phyloP scores from a whole-genome alignment of 2,888 invertebrate species.

The Papilio gigon region DNA sequence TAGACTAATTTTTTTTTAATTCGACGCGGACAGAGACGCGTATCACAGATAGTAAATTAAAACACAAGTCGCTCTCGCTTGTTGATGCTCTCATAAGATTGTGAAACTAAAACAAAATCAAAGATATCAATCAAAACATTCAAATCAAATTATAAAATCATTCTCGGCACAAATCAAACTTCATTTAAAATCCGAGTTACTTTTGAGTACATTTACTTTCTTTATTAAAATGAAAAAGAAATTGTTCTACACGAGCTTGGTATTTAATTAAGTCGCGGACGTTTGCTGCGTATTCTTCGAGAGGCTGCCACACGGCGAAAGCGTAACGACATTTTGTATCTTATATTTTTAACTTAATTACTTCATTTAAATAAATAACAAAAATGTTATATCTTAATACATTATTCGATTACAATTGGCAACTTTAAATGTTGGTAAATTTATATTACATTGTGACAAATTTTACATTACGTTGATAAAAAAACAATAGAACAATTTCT shows the following conservation, averaged over 20 bases:
- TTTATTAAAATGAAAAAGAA: conserved; percentile 42
- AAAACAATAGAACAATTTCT: too few relatives aligned
- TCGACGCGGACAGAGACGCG: too few relatives aligned
- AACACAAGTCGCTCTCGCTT: too few relatives aligned
- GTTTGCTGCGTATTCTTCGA: conserved; percentile 39
- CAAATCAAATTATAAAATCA: conserved; percentile 3
- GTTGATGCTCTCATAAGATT: conserved; percentile 1
- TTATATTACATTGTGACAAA: too few relatives aligned
- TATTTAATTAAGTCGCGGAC: conserved; percentile 40
- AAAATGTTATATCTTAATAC: not conserved
- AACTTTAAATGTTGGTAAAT: not conserved
- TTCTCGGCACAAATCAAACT: conserved; percentile 14
- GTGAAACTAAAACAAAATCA: conserved; percentile 9
- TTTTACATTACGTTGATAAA: too few relatives aligned
- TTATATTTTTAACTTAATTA: conserved; percentile 21
- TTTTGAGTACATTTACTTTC: conserved; percentile 39
- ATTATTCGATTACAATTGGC: not conserved
- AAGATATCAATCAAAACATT: not conserved
- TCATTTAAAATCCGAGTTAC: not conserved
- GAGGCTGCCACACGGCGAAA: conserved; percentile 34
- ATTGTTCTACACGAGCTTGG: conserved; percentile 38
- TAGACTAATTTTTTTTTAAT: too few relatives aligned
- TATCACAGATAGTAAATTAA: too few relatives aligned
- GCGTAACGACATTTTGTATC: conserved; percentile 39
- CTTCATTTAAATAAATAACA: conserved; percentile 1